phyloP scores from a whole-genome alignment of 2,113 vertebrate genomes.

The Corythaixoides concolor region DNA sequence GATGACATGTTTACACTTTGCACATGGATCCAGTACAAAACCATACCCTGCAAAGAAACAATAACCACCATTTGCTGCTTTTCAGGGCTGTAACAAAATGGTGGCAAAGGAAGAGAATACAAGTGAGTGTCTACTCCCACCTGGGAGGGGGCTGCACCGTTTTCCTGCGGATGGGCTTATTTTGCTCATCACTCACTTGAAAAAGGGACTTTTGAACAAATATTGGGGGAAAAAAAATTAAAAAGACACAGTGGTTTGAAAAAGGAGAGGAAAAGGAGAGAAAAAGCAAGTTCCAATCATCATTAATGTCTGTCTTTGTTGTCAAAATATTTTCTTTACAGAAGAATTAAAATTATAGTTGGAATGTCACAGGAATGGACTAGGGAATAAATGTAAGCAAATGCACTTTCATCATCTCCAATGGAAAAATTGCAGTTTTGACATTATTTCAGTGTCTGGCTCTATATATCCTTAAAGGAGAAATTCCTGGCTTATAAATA shows the following conservation, averaged over 20 bases:
- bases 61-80: slow-evolving; percentile 81
- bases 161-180: slow-evolving; percentile 5
- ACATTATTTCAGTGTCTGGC: not conserved
- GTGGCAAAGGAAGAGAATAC: slow-evolving; percentile 67
- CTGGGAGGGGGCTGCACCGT: not conserved
- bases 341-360: slow-evolving; percentile 51
- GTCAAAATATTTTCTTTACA: slow-evolving; percentile 62
- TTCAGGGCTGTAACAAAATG: slow-evolving; percentile 75
- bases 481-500: not conserved
- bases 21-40: slow-evolving; percentile 81
- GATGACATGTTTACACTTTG: slow-evolving; percentile 81
- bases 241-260: slow-evolving; percentile 1
- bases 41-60: slow-evolving; percentile 79
- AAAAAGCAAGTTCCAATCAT: slow-evolving; percentile 59
- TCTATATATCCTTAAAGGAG: not conserved
- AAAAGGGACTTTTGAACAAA: slow-evolving; percentile 4
- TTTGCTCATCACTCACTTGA: not conserved
- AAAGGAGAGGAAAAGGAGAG: slow-evolving; percentile 55
- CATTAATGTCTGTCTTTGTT: slow-evolving; percentile 19
- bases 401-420: not conserved
- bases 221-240: not conserved
- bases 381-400: slow-evolving; percentile 11
- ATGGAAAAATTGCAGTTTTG: not conserved
- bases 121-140: slow-evolving; percentile 12
- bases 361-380: slow-evolving; percentile 15